Percentiles rank a stretch among this genome's conserved stretches.
phyloP scores from a whole-genome alignment of 2,797 vertebrate genomes.

The Halcyon chelicuti region DNA sequence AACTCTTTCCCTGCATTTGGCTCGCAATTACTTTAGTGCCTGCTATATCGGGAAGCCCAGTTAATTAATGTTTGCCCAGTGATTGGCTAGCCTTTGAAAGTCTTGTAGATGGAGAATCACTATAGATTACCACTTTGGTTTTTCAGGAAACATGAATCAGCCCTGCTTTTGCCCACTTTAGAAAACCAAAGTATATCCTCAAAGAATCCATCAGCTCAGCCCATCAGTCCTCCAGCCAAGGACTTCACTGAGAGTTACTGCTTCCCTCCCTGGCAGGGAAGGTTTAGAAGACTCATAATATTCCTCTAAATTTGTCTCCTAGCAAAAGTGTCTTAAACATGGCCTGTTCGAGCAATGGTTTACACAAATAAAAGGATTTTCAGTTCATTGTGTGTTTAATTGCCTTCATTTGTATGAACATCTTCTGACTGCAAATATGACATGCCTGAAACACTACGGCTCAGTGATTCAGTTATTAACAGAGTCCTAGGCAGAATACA shows the following conservation, averaged over 20 bases:
- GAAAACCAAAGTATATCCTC: not conserved
- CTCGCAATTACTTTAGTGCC: not conserved
- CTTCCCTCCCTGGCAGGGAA: not conserved
- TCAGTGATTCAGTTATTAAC: conserved; percentile 33
- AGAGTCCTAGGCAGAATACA: not conserved
- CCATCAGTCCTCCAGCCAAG: not conserved
- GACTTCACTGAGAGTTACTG: not conserved
- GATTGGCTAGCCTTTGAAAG: not conserved
- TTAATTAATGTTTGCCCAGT: not conserved
- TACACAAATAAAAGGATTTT: conserved; percentile 6
- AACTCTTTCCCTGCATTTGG: not conserved
- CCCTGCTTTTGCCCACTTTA: not conserved
- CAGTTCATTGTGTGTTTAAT: conserved; percentile 20
- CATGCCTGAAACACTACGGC: conserved; percentile 1
- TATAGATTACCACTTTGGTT: not conserved
- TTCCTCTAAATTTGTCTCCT: not conserved
- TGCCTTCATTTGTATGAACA: conserved; percentile 11
- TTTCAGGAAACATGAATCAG: not conserved
- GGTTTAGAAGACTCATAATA: not conserved
- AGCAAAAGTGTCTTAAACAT: not conserved
- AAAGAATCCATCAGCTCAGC: not conserved
- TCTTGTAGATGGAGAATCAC: not conserved
- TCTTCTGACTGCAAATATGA: conserved; percentile 23
- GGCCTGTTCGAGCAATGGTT: not conserved
- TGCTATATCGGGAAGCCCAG: not conserved